Conservation (phyloP, 92 coral and sea anemone species). For the Virgularia gustaviana region DNA sequence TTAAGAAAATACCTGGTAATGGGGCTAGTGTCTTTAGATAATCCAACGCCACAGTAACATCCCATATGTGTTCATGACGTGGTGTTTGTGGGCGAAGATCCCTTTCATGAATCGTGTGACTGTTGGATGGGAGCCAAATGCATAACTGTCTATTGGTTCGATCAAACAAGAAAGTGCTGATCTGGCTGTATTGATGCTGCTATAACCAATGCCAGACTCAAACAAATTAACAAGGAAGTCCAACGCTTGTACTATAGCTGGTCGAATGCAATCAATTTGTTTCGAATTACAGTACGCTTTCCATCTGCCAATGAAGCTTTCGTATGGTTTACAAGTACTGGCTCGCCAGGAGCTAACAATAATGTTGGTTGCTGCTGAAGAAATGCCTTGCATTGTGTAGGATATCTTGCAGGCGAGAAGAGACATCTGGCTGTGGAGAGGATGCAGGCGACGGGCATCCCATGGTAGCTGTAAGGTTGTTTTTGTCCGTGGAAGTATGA, state of each 20-base stretch:
- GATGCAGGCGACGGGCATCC: not conserved
- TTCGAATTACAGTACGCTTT: not conserved
- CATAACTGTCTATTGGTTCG: slow-evolving; percentile 2
- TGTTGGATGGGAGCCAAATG: not conserved
- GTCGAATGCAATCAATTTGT: slow-evolving; percentile 9
- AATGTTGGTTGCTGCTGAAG: slow-evolving; percentile 8
- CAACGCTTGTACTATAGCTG: not conserved
- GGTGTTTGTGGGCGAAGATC: slow-evolving; percentile 27
- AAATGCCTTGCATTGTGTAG: not conserved
- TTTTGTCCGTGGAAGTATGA: not conserved
- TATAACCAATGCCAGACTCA: not conserved
- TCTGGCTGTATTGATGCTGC: not conserved
- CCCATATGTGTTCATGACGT: no score
- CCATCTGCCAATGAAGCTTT: not conserved
- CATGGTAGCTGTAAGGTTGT: not conserved
- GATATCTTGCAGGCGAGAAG: slow-evolving; percentile 8
- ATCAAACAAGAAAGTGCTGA: slow-evolving; percentile 3
- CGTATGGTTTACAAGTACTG: not conserved
- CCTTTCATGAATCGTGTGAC: slow-evolving; percentile 4
- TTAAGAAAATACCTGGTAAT: slow-evolving; percentile 4
- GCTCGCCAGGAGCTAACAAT: not conserved
- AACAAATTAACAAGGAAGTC: not conserved
- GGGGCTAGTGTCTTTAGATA: slow-evolving; percentile 38
- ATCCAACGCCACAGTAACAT: slow-evolving; percentile 37
- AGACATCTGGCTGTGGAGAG: not conserved